Conservation (phyloP, 2,888 invertebrate species). For the Dryadula phaetusa region DNA sequence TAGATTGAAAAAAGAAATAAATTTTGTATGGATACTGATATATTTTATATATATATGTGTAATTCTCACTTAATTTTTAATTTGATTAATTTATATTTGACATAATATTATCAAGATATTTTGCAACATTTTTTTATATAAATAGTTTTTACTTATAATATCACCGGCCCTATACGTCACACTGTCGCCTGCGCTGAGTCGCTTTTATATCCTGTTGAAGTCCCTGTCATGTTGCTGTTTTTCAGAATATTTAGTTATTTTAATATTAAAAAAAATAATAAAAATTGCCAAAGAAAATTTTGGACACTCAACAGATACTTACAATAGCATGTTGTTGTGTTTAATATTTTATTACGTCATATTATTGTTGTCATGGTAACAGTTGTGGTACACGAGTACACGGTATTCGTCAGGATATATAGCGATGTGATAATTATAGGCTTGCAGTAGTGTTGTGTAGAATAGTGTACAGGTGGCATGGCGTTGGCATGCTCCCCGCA, state of each 20-base stretch:
- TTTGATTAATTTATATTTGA: not conserved
- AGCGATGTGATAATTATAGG: constrained; percentile 40
- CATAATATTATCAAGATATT: not conserved
- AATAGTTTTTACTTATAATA: constrained; percentile 12
- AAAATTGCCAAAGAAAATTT: not conserved
- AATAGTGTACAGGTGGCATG: constrained; percentile 74
- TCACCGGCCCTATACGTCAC: constrained; percentile 62
- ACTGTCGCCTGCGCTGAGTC: constrained; percentile 54
- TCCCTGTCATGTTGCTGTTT: constrained; percentile 20
- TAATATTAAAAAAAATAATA: not conserved
- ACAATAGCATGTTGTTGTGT: constrained; percentile 2
- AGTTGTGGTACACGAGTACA: not conserved
- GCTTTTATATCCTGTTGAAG: constrained; percentile 56
- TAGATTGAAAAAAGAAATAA: not conserved
- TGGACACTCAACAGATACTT: constrained; percentile 20
- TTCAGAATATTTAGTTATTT: not conserved
- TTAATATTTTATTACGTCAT: not conserved
- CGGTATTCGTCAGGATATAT: constrained; percentile 56
- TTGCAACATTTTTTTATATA: not conserved
- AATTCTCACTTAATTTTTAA: not conserved
- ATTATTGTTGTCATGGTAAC: not conserved
- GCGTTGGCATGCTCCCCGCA: constrained; percentile 79
- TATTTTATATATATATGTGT: constrained; percentile 6
- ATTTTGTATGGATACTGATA: constrained; percentile 1
- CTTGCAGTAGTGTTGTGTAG: constrained; percentile 59